A percentile compares a stretch with the other conserved stretches of the same genome.
Evolutionary conservation across 2,113 vertebrate species (phyloP).

Genomic region (Actenoides lindsayi): DNA sequence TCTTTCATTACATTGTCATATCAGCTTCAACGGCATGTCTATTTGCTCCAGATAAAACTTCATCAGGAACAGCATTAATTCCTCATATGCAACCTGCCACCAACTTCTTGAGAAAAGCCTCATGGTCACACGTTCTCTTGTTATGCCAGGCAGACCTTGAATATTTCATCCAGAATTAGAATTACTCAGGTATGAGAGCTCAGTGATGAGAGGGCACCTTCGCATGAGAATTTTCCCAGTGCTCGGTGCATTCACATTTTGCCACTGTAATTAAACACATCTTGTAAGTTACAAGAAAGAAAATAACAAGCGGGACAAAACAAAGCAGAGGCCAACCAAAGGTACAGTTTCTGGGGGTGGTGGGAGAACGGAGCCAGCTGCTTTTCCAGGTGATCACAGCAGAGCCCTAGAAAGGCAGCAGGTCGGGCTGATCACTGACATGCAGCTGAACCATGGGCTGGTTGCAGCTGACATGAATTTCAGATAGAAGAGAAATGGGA

Average conservation of each 20-base stretch:
- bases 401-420: background rate
- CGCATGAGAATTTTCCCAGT: background rate
- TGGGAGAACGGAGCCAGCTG: background rate
- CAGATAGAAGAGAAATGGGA: background rate
- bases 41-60: background rate
- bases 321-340: background rate
- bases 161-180: background rate
- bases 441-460: background rate
- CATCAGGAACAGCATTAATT: background rate
- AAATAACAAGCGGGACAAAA: background rate
- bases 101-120: background rate
- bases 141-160: background rate
- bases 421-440: background rate
- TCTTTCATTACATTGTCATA: background rate
- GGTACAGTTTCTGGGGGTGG: background rate
- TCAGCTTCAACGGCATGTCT: background rate
- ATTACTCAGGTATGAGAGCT: background rate
- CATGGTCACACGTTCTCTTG: background rate
- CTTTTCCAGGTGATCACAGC: background rate
- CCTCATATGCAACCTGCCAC: background rate
- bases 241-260: background rate
- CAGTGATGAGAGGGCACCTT: background rate
- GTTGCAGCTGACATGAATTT: background rate
- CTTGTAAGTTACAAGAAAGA: background rate
- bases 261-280: background rate